Base-by-base conservation (phyloP, 2,888 invertebrate species). In the Himalopsyche tibetana region DNA sequence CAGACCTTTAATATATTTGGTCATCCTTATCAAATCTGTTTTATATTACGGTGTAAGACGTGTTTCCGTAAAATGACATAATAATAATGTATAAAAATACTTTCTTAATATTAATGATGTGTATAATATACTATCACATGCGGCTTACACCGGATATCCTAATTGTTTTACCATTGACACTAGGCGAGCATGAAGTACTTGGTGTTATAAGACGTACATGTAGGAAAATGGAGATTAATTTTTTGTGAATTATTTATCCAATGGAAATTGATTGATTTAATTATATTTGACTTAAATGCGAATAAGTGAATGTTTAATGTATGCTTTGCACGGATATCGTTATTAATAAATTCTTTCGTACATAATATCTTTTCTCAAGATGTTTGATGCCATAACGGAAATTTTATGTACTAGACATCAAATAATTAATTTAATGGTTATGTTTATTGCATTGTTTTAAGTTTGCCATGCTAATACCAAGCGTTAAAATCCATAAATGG, bases 291-390 rank as follows among this genome's bases (percentile, higher is more conserved):
- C 28, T 63, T 28, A 28, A 28, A 63, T 63, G 28, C 28, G 63
- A 8, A 19, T 63, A 63, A 63, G 63, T 63, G 63, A 63, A 63
- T 63, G 63, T 63, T 63, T 19, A 63, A 63, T 63, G 63, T 19
- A 63, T 63, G 63, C 63, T 63, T 63, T 63, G 28, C 9, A 63
- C 63, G 63, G 63, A 63, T 63, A 63, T 63, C 63, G 63, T 63
- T 63, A 63, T 63, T 63, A 19, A 19, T 63, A 28, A 63, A 63
- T 63, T 63, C 63, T 63, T 63, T 9, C 63, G 28, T 63, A 63
- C 5, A 19, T 63, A 19, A 63, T 63, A 63, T 63, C 63, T 19
- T 63, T 63, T 28, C 2, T 28, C n/a, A 19, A 63, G 63, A 63
- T 8, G 63, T 19, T 63, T 28, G 63, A 63, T 63, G 63, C 8